phyloP scores from a whole-genome alignment of 2,797 vertebrate species.

The Psittacula echo region DNA sequence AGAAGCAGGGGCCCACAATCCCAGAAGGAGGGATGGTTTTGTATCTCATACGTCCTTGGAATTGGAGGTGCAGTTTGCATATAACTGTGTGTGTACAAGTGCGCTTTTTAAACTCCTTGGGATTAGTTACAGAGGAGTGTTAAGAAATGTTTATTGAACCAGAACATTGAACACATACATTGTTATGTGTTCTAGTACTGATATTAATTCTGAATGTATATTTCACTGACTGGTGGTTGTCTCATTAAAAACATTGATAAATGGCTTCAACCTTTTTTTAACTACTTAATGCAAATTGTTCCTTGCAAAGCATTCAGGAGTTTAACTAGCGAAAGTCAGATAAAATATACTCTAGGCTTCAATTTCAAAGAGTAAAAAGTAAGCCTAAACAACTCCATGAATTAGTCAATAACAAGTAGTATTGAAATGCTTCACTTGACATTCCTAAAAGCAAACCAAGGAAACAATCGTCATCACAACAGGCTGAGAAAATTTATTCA shows the following conservation, averaged over 20 bases:
- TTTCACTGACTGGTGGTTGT: background rate
- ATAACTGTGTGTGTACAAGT: rapidly evolving
- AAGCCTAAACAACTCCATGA: background rate
- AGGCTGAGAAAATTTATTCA: background rate
- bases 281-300: background rate
- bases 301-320: background rate
- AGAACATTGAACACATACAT: background rate
- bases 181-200: background rate
- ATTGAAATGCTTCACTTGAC: background rate
- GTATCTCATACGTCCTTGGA: background rate
- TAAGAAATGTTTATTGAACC: background rate
- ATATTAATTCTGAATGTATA: background rate
- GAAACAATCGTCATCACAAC: background rate
- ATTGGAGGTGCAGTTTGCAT: background rate
- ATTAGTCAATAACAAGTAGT: background rate
- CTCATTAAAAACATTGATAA: background rate
- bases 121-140: background rate
- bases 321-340: background rate
- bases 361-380: background rate
- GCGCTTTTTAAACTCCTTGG: background rate
- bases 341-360: background rate
- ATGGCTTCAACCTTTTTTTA: background rate
- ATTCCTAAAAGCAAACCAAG: background rate
- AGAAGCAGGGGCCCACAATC: background rate
- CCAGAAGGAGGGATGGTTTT: background rate